A percentile compares a stretch with the other conserved stretches of the same genome.
Evolutionary conservation across 1,140 invertebrate species (phyloP).

Genomic region (Macrobrachium nipponense): DNA sequence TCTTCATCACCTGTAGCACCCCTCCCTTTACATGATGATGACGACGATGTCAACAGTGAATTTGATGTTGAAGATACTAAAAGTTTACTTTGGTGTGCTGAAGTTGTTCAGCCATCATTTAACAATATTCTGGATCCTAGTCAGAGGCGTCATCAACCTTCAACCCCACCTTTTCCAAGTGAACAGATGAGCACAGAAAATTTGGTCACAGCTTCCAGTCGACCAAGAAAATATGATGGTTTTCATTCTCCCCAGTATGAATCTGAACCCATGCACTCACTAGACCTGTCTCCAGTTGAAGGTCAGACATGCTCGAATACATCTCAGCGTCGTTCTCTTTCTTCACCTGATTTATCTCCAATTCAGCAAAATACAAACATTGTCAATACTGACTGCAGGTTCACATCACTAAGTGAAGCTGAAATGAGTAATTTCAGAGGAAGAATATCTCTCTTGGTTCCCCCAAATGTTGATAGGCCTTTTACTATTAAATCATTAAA

Average conservation of each 20-base stretch:
- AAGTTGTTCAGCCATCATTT: not conserved
- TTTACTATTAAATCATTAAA: no score
- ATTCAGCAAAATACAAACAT: slow-evolving; percentile 2
- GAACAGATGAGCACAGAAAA: not conserved
- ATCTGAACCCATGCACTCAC: not conserved
- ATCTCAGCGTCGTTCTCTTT: not conserved
- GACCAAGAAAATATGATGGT: not conserved
- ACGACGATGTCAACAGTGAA: not conserved
- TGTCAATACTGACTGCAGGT: not conserved
- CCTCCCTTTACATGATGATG: slow-evolving; percentile 27
- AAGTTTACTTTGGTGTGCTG: slow-evolving; percentile 27
- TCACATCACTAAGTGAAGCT: not conserved
- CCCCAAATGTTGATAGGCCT: no score
- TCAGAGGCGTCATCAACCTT: not conserved
- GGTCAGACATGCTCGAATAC: not conserved
- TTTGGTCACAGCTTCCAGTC: not conserved
- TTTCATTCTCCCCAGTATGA: not conserved
- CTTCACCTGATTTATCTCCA: slow-evolving; percentile 34
- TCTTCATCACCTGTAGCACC: slow-evolving; percentile 19
- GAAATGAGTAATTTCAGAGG: not conserved
- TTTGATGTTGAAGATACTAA: slow-evolving; percentile 19
- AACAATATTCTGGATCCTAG: not conserved
- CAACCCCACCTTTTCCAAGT: not conserved
- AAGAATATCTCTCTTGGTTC: no score
- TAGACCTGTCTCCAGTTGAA: slow-evolving; percentile 20